These are phyloP conservation scores for Prunella fulvescens DNA, from an alignment of 2,113 vertebrate species.

Conservation along the genomic window DNA sequence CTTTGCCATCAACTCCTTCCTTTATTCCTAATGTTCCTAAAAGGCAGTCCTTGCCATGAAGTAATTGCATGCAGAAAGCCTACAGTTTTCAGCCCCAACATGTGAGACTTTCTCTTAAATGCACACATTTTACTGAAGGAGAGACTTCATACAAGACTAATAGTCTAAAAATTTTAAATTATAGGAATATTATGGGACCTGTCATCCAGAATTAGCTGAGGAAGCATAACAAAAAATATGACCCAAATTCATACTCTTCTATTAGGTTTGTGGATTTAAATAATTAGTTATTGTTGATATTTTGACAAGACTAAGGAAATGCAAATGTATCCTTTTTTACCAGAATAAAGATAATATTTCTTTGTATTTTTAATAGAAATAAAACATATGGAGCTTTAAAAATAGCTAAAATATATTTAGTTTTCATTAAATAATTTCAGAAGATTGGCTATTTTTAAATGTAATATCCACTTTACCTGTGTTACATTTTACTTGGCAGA, in stretches of 20 bases:
- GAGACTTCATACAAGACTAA: not conserved
- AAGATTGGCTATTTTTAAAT: not conserved
- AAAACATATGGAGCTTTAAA: not conserved
- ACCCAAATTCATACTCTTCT: not conserved
- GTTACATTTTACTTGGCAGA: constrained; percentile 14
- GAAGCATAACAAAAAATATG: not conserved
- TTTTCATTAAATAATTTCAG: not conserved
- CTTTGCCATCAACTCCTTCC: not conserved
- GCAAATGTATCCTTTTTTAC: not conserved
- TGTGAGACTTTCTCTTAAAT: not conserved
- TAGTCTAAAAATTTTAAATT: not conserved
- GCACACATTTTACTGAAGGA: not conserved
- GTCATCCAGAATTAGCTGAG: not conserved
- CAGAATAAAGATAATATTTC: not conserved
- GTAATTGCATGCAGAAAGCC: not conserved
- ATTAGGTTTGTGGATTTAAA: not conserved
- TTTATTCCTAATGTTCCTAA: not conserved
- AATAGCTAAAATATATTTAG: not conserved
- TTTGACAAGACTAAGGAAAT: not conserved
- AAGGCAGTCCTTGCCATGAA: not conserved
- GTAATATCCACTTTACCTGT: not conserved
- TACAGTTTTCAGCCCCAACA: not conserved
- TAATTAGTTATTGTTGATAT: not conserved
- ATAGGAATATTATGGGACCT: not conserved
- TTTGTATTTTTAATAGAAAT: not conserved